phyloP scores from a whole-genome alignment of 1,140 invertebrate genomes.

The Centruroides sculpturatus region DNA sequence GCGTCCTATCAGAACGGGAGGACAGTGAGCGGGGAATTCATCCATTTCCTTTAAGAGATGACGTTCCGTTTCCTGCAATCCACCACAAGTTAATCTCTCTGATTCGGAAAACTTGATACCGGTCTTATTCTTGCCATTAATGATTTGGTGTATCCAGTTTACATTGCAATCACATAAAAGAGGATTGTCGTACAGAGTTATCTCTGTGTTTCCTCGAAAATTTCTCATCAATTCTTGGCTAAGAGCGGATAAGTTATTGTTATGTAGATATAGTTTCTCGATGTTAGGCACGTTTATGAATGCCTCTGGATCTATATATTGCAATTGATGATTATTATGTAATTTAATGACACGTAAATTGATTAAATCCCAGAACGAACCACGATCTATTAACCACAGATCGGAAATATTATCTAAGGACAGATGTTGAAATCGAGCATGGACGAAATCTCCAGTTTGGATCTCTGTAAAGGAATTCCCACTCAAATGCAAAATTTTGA shows the following conservation, averaged over 20 bases:
- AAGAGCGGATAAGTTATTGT: constrained; percentile 29
- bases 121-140: neutral
- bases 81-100: constrained; percentile 26
- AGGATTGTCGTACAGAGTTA: constrained; percentile 32
- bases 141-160: constrained; percentile 27
- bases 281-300: constrained; percentile 27
- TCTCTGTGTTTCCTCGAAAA: constrained; percentile 22
- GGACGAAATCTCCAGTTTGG: constrained; percentile 23
- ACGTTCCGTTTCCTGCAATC: constrained; percentile 19
- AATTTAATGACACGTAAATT: constrained; percentile 26
- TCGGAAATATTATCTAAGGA: constrained; percentile 27
- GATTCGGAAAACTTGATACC: constrained; percentile 21
- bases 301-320: constrained; percentile 29
- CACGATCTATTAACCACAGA: constrained; percentile 27
- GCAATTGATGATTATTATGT: constrained; percentile 28
- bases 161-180: constrained; percentile 36
- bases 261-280: constrained; percentile 27
- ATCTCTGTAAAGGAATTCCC: constrained; percentile 48
- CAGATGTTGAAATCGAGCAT: constrained; percentile 24
- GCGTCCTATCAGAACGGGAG: constrained; percentile 25
- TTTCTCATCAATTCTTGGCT: constrained; percentile 20
- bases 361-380: constrained; percentile 30
- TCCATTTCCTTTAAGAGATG: constrained; percentile 24
- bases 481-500: constrained; percentile 62
- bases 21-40: constrained; percentile 21